Percentiles rank a stretch among this genome's conserved stretches.
phyloP scores from a whole-genome alignment of 2,113 vertebrate species.

The Lota lota region DNA sequence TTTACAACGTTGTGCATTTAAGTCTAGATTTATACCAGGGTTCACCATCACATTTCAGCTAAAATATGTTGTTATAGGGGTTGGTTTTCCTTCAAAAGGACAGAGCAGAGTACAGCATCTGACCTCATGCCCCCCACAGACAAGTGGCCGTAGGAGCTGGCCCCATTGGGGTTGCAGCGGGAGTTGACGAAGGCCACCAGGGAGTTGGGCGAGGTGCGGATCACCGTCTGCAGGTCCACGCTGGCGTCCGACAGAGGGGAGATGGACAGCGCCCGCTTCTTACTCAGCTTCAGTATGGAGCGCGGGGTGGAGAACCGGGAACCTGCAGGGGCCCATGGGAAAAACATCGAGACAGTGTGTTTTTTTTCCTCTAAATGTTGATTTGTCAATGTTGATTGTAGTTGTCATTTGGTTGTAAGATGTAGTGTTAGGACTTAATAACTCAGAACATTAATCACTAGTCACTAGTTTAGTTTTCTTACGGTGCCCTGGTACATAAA shows the following conservation, averaged over 20 bases:
- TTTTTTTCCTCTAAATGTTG: too few relatives aligned
- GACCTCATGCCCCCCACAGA: slow-evolving; percentile 95
- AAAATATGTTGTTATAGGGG: background rate
- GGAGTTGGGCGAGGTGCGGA: slow-evolving; percentile 95
- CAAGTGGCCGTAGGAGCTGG: slow-evolving; percentile 92
- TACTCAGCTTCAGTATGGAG: slow-evolving; percentile 86
- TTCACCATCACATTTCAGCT: background rate
- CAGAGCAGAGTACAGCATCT: slow-evolving; percentile 4
- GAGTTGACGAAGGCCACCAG: slow-evolving; percentile 95
- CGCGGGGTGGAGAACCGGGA: slow-evolving; percentile 88
- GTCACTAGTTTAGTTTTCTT: too few relatives aligned
- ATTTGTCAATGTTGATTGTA: too few relatives aligned
- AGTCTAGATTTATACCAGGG: too few relatives aligned
- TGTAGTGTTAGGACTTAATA: too few relatives aligned
- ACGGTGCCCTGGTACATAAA: too few relatives aligned
- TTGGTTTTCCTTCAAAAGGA: too few relatives aligned
- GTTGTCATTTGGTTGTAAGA: too few relatives aligned
- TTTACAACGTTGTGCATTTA: too few relatives aligned
- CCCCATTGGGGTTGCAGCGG: slow-evolving; percentile 80
- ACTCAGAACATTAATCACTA: too few relatives aligned
- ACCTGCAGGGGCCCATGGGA: slow-evolving; percentile 56
- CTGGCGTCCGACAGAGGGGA: slow-evolving; percentile 93
- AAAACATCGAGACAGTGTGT: background rate
- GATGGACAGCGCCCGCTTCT: slow-evolving; percentile 94
- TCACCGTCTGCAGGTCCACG: slow-evolving; percentile 94